Conservation (phyloP, 2,888 invertebrate species). For the Tillus elongatus region DNA sequence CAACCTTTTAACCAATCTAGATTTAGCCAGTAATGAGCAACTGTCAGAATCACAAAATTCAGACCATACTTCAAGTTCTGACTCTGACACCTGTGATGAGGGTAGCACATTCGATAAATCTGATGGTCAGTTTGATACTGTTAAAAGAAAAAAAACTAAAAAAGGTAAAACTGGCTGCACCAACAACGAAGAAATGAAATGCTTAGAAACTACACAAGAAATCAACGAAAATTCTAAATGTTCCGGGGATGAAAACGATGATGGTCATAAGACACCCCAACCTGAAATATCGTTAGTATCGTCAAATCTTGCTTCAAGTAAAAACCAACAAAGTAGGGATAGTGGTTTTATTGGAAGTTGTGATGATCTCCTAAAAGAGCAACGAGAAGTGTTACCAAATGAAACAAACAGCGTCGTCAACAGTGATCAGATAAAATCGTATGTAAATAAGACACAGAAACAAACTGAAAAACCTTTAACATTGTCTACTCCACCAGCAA, state of each 20-base stretch:
- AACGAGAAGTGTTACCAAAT: slow-evolving; percentile 42
- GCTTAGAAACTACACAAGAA: slow-evolving; percentile 54
- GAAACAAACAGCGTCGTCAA: slow-evolving; percentile 22
- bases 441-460: slow-evolving; percentile 54
- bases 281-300: slow-evolving; percentile 51
- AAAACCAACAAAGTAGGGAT: slow-evolving; percentile 76
- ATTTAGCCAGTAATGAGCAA: slow-evolving; percentile 40
- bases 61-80: slow-evolving; percentile 54
- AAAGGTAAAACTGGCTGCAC: slow-evolving; percentile 50
- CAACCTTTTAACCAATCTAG: slow-evolving; percentile 60
- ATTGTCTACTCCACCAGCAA: slow-evolving; percentile 44
- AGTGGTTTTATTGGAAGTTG: slow-evolving; percentile 85
- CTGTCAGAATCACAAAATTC: slow-evolving; percentile 42
- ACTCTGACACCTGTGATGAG: slow-evolving; percentile 63
- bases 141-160: slow-evolving; percentile 74
- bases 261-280: slow-evolving; percentile 59
- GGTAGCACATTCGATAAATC: slow-evolving; percentile 59
- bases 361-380: slow-evolving; percentile 69
- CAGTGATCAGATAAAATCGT: slow-evolving; percentile 40
- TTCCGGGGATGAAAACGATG: slow-evolving; percentile 56
- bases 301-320: slow-evolving; percentile 50
- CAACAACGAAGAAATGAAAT: slow-evolving; percentile 55
- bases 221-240: slow-evolving; percentile 47
- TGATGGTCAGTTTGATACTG: slow-evolving; percentile 71
- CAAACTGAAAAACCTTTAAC: slow-evolving; percentile 42